Evolutionary conservation across 2,797 vertebrate genomes (phyloP), one percentile per base, ranked within the genome.

Genomic region (Chloroceryle amazona): DNA sequence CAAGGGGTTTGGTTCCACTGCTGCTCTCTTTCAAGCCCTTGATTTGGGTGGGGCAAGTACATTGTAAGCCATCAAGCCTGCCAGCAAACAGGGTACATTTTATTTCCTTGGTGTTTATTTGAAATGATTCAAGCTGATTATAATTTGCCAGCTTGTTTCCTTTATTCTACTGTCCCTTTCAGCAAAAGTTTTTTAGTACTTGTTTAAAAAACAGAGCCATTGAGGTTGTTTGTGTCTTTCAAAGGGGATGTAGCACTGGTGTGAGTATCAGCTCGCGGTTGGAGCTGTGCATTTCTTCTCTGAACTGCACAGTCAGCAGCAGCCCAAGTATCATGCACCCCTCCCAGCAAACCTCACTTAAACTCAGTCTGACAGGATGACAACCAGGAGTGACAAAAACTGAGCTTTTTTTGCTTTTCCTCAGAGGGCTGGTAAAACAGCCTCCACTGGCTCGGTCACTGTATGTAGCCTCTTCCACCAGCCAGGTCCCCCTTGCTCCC

Each of bases 101-200:
- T 89, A 80, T 84, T 95, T 89, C 74, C 65, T 89, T 4, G 0
- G 70, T 88, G 71, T 93, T 95, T 92, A 42, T 90, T 86, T 85
- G 46, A 91, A 93, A 85, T 72, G 1, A 81, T 91, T 96, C 91
- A 91, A 93, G 90, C 93, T 93, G 91, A 84, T 97, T 78, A 33
- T 90, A 95, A 65, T 94, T 92, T 89, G 86, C 49, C 89, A 66
- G 67, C 71, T 73, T 82, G 35, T 95, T 97, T 93, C 80, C 62
- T 90, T 96, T 85, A 75, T 79, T 85, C 65, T 62, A 42, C 80
- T 94, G 86, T 91, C 82, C 70, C 80, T 92, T 96, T 86, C 76
- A 97, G 91, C 76, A 68, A 7, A 86, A 19, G 68, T 37, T 83
- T 89, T 92, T 91, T 73, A 68, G 82, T 58, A 49, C 58, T 89